Percentiles rank a stretch among this genome's conserved stretches.
Evolutionary conservation across 2,113 vertebrate species (phyloP).

Genomic region (Oncorhynchus keta): DNA sequence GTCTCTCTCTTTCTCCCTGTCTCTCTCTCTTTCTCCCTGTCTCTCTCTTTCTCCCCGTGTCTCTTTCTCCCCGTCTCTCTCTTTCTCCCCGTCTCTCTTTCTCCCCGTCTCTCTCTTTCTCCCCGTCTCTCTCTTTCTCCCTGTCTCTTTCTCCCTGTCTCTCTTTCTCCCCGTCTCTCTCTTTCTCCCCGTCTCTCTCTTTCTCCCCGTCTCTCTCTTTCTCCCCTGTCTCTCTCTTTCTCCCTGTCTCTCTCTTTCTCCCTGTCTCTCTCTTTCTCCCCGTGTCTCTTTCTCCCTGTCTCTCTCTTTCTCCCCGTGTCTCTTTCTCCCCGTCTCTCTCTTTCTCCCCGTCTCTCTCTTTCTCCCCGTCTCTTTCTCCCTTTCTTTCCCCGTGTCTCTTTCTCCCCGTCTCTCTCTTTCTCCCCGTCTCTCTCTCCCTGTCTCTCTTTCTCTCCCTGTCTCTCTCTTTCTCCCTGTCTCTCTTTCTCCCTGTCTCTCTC

Average conservation of each 20-base stretch:
- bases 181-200: neutral
- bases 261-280: neutral
- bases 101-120: too few relatives aligned
- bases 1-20: neutral
- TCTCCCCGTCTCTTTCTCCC: slow-evolving; percentile 5
- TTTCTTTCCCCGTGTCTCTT: neutral
- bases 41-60: too few relatives aligned
- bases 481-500: slow-evolving; percentile 12
- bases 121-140: too few relatives aligned
- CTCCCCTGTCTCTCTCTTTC: neutral
- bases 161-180: neutral
- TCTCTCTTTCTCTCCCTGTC: too few relatives aligned
- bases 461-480: slow-evolving; percentile 4
- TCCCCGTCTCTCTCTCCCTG: too few relatives aligned
- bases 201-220: slow-evolving; percentile 7
- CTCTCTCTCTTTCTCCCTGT: too few relatives aligned
- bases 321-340: neutral
- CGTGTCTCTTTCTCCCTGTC: neutral
- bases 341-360: too few relatives aligned
- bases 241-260: neutral
- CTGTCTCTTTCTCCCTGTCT: neutral
- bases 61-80: too few relatives aligned
- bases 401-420: neutral
- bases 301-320: neutral
- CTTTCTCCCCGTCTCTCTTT: too few relatives aligned